Evolutionary conservation across 1,140 invertebrate genomes (phyloP).

Genomic region (Drosophila virilis): DNA sequence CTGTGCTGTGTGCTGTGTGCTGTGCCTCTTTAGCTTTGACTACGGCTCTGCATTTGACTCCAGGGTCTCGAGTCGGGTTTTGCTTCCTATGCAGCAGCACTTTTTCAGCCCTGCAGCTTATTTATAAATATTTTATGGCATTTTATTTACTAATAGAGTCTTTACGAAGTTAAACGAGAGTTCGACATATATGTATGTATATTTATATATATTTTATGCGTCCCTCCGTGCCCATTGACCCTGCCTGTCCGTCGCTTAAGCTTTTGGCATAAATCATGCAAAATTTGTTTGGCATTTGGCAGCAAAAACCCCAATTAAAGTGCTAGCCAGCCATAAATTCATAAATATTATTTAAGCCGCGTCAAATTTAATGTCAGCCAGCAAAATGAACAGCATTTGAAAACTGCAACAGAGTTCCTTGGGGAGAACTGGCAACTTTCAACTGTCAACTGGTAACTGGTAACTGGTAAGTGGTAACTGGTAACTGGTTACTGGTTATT

Average conservation of each 20-base stretch:
- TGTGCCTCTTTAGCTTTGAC: too few species aligned
- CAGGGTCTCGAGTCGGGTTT: background rate
- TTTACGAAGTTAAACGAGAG: conserved; percentile 41
- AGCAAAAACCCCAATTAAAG: conserved; percentile 37
- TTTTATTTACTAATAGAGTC: conserved; percentile 54
- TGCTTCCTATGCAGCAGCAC: background rate
- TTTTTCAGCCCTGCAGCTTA: conserved; percentile 12
- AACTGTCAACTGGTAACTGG: background rate
- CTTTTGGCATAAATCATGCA: conserved; percentile 33
- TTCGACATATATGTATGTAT: background rate
- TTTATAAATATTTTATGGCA: conserved; percentile 42
- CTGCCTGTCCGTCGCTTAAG: conserved; percentile 3
- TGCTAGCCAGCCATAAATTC: conserved; percentile 36
- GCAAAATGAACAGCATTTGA: conserved; percentile 9
- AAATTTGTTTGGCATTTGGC: conserved; percentile 13
- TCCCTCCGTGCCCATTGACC: background rate
- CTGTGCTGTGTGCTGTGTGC: background rate
- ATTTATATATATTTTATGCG: too few species aligned
- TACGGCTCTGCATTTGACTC: background rate
- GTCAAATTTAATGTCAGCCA: conserved; percentile 17
- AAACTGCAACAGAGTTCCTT: background rate
- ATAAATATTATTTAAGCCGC: conserved; percentile 38
- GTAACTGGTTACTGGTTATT: conserved; percentile 1
- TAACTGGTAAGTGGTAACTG: background rate
- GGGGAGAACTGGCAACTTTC: background rate